Percentiles rank a stretch among this genome's conserved stretches.
Conservation (phyloP, 2,113 vertebrate genomes). For the Rhea pennata region DNA sequence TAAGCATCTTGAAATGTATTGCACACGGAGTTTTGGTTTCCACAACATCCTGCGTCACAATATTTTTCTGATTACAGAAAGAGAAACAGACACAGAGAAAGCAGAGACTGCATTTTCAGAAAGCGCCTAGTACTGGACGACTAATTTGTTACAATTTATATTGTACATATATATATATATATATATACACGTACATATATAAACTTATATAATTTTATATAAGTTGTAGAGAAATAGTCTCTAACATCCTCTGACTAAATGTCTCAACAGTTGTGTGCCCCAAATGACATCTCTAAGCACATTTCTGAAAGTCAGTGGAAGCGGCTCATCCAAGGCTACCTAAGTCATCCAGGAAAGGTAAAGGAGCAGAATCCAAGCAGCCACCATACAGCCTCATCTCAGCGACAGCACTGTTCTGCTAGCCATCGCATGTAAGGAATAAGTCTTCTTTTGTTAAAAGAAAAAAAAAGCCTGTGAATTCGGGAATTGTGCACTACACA, state of each 20-base stretch:
- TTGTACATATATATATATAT: no score
- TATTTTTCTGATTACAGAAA: not conserved
- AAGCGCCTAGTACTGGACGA: not conserved
- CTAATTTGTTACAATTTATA: not conserved
- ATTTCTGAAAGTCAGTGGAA: not conserved
- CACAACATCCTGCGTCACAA: not conserved
- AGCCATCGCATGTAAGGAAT: not conserved
- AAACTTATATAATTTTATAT: no score
- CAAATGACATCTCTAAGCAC: not conserved
- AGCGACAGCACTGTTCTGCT: not conserved
- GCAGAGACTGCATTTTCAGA: not conserved
- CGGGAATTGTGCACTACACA: not conserved
- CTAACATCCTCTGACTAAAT: not conserved
- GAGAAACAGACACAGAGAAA: not conserved
- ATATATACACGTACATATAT: no score
- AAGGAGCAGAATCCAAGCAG: not conserved
- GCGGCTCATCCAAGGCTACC: not conserved
- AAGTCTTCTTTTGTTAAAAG: not conserved
- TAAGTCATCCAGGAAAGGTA: not conserved
- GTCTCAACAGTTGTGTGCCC: not conserved
- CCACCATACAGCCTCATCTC: not conserved
- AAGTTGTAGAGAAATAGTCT: not conserved
- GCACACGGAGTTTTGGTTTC: not conserved
- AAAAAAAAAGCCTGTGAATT: not conserved
- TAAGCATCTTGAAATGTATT: not conserved